Conservation (phyloP, 2,797 vertebrate species). For the Masticophis lateralis region DNA sequence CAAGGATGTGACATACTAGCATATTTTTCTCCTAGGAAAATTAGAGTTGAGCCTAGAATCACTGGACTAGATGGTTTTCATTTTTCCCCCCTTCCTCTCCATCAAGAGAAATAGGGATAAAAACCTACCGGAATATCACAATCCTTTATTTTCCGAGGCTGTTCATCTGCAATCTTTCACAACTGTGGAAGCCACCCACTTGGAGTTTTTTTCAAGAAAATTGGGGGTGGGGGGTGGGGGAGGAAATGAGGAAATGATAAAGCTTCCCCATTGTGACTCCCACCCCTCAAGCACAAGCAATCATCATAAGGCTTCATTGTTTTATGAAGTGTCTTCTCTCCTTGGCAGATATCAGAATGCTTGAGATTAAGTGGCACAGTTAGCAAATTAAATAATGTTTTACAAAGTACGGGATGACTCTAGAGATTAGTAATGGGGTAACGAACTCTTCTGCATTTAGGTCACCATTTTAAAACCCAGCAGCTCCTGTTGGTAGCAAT, state of each 20-base stretch:
- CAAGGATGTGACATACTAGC: not conserved
- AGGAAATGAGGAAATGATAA: conserved; percentile 30
- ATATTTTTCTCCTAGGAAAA: not conserved
- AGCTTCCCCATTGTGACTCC: conserved; percentile 46
- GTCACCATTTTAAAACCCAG: conserved; percentile 58
- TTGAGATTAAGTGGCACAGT: conserved; percentile 69
- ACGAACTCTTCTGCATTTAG: conserved; percentile 64
- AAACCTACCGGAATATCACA: not conserved
- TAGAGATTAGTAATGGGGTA: conserved; percentile 62
- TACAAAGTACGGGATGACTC: conserved; percentile 61
- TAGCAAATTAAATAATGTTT: conserved; percentile 69
- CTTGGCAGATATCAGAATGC: conserved; percentile 57
- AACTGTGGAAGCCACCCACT: conserved; percentile 37
- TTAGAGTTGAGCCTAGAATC: not conserved
- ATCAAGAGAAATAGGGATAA: not conserved
- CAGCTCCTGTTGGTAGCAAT: conserved; percentile 53
- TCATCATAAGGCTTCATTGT: conserved; percentile 62
- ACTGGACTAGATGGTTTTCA: not conserved
- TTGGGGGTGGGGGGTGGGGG: too few species aligned
- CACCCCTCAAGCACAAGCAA: conserved; percentile 24
- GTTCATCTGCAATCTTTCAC: conserved; percentile 35
- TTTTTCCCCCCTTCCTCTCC: not conserved
- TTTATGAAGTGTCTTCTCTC: conserved; percentile 62
- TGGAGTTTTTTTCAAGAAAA: conserved; percentile 40
- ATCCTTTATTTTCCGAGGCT: not conserved